Evolutionary conservation across 2,888 invertebrate genomes (phyloP), one percentile per base, ranked within the genome.

Genomic region (Apotomis capreana): DNA sequence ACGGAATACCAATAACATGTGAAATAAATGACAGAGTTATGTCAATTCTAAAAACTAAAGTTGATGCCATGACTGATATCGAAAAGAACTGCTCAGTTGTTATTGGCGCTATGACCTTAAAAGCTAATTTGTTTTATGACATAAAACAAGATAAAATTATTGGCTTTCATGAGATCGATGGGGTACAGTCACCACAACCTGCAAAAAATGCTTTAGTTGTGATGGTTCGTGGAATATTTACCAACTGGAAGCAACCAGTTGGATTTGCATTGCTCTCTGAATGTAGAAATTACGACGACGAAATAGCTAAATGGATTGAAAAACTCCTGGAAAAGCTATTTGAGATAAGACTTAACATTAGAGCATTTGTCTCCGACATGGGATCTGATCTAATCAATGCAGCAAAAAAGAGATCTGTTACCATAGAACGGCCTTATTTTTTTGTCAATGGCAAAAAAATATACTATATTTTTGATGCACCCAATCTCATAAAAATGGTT

Each of bases 381-480:
- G 76, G 75, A 46, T 75, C 77, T 10, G 76, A 80, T 67, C 68
- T 80, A 26, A 71, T 75, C 4, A 76, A 74, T 0, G 69, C 61
- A 10, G 74, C 78, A 5, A 78, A 54, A 54, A 40, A 40, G 40
- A 15, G 75, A 52, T 78, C 76, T 8, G 13, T 54, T 54, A 68
- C 76, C 37, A 63, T 63, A 13, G 75, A 81, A 15, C 69, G 58
- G 58, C 77, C 82, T 12, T 82, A 78, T 75, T 83, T 81, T 52
- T 75, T 68, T 64, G 63, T 83, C 13, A 75, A 74, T 64, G 49
- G 70, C 15, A 74, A n/a, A 73, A 84, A 81, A 76, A 79, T 81
- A 46, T 82, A 77, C 68, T 79, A 81, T 61, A 77, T 84, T 70
- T 82, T 81, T 76, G 81, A 82, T 72, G 75, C 78, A 54, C 80